Conservation (phyloP, 2,113 vertebrate species). For the Triplophysa dalaica region DNA sequence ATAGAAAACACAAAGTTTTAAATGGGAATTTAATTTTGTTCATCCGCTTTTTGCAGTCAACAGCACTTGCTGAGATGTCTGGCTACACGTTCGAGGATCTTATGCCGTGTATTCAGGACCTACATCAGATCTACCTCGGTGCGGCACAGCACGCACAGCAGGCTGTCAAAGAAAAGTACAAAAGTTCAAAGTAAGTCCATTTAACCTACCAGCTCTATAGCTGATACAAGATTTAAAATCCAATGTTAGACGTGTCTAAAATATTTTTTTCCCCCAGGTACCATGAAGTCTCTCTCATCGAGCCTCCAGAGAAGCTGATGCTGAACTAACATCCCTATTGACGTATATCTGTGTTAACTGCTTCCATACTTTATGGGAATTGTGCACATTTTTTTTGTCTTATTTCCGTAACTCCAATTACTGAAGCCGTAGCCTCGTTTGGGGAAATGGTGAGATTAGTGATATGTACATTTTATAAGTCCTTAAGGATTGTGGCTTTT, state of each 20-base stretch:
- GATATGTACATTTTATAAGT: constrained; percentile 54
- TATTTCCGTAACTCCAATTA: constrained; percentile 54
- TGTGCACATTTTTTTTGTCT: constrained; percentile 44
- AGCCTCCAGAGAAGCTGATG: constrained; percentile 76
- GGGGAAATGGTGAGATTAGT: constrained; percentile 53
- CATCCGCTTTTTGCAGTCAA: constrained; percentile 71
- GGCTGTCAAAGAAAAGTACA: constrained; percentile 95
- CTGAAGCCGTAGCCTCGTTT: constrained; percentile 55
- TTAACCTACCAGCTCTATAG: background rate
- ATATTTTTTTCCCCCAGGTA: constrained; percentile 73
- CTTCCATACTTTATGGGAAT: constrained; percentile 13
- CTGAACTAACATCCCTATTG: constrained; percentile 59
- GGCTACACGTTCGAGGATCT: constrained; percentile 86
- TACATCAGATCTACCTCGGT: constrained; percentile 84
- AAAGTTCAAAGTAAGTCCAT: constrained; percentile 83
- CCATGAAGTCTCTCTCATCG: constrained; percentile 84
- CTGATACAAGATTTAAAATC: too few relatives aligned
- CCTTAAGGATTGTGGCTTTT: constrained; percentile 51
- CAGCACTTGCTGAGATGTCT: constrained; percentile 77
- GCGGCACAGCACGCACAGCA: constrained; percentile 90
- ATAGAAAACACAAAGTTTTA: too few relatives aligned
- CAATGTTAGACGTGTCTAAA: background rate
- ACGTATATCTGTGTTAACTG: background rate
- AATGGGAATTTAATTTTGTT: too few relatives aligned
- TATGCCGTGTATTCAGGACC: constrained; percentile 87